Evolutionary conservation across 2,797 vertebrate species (phyloP).

Genomic region (Vultur gryphus): DNA sequence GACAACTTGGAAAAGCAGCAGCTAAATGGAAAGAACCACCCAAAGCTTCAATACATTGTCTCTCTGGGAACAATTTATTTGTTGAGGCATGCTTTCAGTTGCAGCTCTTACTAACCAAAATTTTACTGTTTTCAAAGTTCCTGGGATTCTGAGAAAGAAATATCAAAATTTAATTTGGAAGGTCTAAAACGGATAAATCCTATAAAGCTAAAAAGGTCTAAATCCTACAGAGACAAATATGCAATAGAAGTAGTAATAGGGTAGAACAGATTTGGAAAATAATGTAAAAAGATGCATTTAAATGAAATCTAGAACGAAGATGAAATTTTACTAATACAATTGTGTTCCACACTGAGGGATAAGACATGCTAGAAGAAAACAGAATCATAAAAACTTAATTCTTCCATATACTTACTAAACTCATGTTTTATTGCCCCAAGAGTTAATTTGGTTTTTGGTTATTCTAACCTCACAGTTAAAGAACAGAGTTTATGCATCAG

Average conservation of each 20-base stretch:
- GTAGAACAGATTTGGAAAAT: background rate
- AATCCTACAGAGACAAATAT: background rate
- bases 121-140: background rate
- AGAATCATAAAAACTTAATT: background rate
- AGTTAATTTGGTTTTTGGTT: background rate
- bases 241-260: background rate
- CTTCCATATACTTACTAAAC: background rate
- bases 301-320: background rate
- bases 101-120: background rate
- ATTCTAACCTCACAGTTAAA: background rate
- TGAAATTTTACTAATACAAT: background rate
- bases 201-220: background rate
- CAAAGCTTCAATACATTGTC: background rate
- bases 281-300: background rate
- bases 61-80: background rate
- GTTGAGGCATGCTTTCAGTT: background rate
- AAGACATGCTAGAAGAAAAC: background rate
- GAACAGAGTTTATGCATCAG: background rate
- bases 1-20: background rate
- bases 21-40: background rate
- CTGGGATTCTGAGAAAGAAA: background rate
- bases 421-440: background rate
- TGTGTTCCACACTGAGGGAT: background rate
- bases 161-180: background rate
- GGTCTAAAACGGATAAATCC: background rate